A percentile compares a stretch with the other conserved stretches of the same genome.
phyloP scores from a whole-genome alignment of 2,888 invertebrate genomes.

The Anoncus sp. region DNA sequence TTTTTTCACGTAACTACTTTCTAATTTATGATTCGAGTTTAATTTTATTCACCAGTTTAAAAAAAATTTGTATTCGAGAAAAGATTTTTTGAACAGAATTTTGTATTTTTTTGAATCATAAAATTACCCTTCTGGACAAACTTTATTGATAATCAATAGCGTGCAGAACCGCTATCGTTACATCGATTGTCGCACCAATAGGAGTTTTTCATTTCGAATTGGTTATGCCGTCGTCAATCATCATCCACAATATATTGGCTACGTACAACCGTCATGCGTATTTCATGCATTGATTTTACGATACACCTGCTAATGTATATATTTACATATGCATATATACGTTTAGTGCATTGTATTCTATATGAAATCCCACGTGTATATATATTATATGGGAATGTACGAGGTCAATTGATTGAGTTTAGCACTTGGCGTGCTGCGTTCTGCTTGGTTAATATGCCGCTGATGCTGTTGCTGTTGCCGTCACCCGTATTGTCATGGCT shows the following conservation, averaged over 20 bases:
- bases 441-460: constrained; percentile 58
- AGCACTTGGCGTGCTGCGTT: constrained; percentile 53
- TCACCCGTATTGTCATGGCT: constrained; percentile 54
- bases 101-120: no score
- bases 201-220: no score
- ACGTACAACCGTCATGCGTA: no score
- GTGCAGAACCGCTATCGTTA: no score
- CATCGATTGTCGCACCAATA: no score
- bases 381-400: constrained; percentile 25
- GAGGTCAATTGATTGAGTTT: constrained; percentile 57
- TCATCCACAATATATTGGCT: no score
- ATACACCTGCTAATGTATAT: background rate
- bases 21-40: no score
- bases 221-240: no score
- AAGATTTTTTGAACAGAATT: no score
- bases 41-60: background rate
- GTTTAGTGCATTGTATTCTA: constrained; percentile 14
- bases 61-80: background rate
- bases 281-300: background rate
- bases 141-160: no score
- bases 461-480: constrained; percentile 35
- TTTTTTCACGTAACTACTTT: no score
- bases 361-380: constrained; percentile 9
- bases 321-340: background rate
- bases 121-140: no score